Evolutionary conservation across 2,888 invertebrate species (phyloP).

Genomic region (Phytoseiulus persimilis): DNA sequence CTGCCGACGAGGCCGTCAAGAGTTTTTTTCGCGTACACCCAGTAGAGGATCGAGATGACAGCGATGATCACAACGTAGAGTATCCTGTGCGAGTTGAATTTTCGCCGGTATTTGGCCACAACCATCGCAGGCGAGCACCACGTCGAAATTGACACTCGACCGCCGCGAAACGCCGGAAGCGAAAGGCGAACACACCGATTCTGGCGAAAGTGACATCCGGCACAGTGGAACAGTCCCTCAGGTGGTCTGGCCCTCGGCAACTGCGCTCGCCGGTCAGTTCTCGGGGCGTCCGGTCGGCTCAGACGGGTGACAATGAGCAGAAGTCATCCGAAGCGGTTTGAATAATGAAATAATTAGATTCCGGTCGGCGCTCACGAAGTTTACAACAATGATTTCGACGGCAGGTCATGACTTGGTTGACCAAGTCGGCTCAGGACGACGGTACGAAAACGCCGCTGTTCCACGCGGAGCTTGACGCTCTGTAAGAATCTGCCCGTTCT

Average conservation of each 20-base stretch:
- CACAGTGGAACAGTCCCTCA: no score
- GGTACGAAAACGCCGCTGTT: neutral
- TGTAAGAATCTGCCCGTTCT: no score
- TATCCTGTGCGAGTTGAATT: neutral
- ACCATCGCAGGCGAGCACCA: neutral
- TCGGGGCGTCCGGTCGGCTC: neutral
- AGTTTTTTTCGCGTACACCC: neutral
- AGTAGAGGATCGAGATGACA: neutral
- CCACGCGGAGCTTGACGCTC: no score
- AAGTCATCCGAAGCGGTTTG: neutral
- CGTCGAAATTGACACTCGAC: neutral
- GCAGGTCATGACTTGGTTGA: neutral
- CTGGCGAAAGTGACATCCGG: slow-evolving; percentile 5
- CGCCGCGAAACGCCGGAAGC: neutral
- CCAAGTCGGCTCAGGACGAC: neutral
- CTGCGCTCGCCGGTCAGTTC: neutral
- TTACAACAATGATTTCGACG: neutral
- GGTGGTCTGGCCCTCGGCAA: neutral
- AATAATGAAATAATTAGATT: neutral
- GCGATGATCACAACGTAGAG: neutral
- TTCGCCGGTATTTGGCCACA: neutral
- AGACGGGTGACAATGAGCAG: neutral
- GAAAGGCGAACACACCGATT: neutral
- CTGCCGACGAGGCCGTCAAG: neutral
- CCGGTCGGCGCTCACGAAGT: neutral